Evolutionary conservation across 2,888 invertebrate genomes (phyloP).

Genomic region (Anthrax anthrax): DNA sequence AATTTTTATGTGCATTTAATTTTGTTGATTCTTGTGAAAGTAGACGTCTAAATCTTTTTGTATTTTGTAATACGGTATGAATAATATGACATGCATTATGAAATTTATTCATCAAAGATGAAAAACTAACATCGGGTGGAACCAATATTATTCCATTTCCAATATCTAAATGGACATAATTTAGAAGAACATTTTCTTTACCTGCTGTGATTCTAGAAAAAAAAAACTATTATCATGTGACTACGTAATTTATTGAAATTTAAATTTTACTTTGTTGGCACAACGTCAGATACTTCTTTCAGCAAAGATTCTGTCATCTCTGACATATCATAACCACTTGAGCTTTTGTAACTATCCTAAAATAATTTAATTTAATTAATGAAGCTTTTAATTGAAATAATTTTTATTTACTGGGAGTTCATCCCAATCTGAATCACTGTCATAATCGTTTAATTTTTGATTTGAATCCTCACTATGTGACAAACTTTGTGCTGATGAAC

Average conservation of each 20-base stretch:
- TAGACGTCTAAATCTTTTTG: slow-evolving; percentile 34
- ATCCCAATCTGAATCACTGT: slow-evolving; percentile 65
- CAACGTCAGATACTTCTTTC: slow-evolving; percentile 51
- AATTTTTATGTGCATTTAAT: slow-evolving; percentile 33
- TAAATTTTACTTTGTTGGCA: slow-evolving; percentile 26
- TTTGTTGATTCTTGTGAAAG: slow-evolving; percentile 34
- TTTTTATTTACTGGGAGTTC: slow-evolving; percentile 28
- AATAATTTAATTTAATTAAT: slow-evolving; percentile 17
- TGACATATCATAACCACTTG: slow-evolving; percentile 49
- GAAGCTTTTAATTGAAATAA: no score
- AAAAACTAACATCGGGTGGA: slow-evolving; percentile 36
- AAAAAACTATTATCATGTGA: background rate
- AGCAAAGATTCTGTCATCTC: slow-evolving; percentile 59
- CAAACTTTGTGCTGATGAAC: slow-evolving; percentile 26
- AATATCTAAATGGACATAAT: slow-evolving; percentile 58
- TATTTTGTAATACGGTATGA: slow-evolving; percentile 56
- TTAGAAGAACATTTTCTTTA: slow-evolving; percentile 56
- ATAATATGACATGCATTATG: slow-evolving; percentile 55
- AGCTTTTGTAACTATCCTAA: slow-evolving; percentile 50
- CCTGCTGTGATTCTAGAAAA: slow-evolving; percentile 48
- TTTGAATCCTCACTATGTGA: slow-evolving; percentile 24
- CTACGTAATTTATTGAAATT: background rate
- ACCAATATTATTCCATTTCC: slow-evolving; percentile 57
- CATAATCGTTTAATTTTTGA: slow-evolving; percentile 41
- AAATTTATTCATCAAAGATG: slow-evolving; percentile 54